Conservation (phyloP, 2,113 vertebrate species). For the Rhinoderma darwinii region DNA sequence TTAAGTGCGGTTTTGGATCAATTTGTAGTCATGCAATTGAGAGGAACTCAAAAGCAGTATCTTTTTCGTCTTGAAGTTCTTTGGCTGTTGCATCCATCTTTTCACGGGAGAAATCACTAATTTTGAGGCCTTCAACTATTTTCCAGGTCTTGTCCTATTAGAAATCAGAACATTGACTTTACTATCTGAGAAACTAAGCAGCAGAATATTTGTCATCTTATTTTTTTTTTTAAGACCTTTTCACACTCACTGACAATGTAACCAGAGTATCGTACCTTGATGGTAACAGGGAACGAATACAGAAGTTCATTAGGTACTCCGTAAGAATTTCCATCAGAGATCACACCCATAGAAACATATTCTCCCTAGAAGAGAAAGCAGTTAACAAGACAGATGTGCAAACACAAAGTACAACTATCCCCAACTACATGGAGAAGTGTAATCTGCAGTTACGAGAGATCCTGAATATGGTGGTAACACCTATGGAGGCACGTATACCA, state of each 20-base stretch:
- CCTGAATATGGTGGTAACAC: too few relatives aligned
- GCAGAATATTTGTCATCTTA: background rate
- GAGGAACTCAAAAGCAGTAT: conserved; percentile 89
- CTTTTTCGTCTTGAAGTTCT: conserved; percentile 91
- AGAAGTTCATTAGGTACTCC: conserved; percentile 88
- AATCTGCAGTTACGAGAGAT: too few relatives aligned
- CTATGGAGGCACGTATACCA: too few relatives aligned
- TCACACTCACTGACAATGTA: background rate
- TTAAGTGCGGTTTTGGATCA: conserved; percentile 64
- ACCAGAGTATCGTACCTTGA: conserved; percentile 78
- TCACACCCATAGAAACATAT: conserved; percentile 94
- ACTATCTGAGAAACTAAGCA: background rate
- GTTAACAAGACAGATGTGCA: background rate
- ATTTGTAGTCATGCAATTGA: conserved; percentile 79
- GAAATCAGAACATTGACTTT: background rate
- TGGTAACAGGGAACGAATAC: conserved; percentile 94
- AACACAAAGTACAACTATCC: too few relatives aligned
- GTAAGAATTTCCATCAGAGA: conserved; percentile 90
- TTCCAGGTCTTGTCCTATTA: conserved; percentile 91
- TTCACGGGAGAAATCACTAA: conserved; percentile 89
- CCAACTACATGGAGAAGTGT: too few relatives aligned
- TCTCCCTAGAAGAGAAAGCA: conserved; percentile 79
- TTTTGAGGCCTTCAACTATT: conserved; percentile 85
- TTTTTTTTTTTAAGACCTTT: background rate
- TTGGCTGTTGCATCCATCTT: conserved; percentile 92